Conservation (phyloP, 2,113 vertebrate species). For the Ammospiza caudacuta region DNA sequence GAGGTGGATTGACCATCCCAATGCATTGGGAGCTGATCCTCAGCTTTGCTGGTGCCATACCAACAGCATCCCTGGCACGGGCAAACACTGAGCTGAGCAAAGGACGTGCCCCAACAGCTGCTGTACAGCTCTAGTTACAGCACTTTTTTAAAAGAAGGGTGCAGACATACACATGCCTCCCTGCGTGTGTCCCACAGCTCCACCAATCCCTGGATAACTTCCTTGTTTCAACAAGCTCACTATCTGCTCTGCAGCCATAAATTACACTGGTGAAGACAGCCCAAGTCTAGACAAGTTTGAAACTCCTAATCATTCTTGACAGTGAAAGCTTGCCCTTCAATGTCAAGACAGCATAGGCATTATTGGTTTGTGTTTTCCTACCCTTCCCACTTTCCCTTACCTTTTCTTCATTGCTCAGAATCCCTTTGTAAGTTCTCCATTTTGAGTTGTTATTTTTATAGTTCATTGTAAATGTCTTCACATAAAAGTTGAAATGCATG, state of each 20-base stretch:
- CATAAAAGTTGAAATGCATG: conserved; percentile 76
- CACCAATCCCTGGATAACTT: background rate
- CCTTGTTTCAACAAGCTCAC: background rate
- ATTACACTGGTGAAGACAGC: background rate
- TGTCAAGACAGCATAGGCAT: fast-evolving
- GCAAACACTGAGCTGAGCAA: background rate
- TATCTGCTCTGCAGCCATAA: background rate
- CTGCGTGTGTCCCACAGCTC: background rate
- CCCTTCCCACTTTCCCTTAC: conserved; percentile 54
- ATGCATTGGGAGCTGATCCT: background rate
- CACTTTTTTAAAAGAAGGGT: background rate
- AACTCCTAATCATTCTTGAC: background rate
- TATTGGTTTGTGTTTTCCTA: background rate
- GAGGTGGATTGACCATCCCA: fast-evolving
- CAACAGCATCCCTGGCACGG: fast-evolving
- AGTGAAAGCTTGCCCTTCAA: conserved; percentile 2
- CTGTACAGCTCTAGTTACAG: background rate
- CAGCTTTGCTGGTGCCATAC: background rate
- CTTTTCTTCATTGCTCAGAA: conserved; percentile 76
- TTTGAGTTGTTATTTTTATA: conserved; percentile 80
- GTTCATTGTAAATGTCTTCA: conserved; percentile 81
- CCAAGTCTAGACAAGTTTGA: conserved; percentile 29
- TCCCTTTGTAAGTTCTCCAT: conserved; percentile 81
- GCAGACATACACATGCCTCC: background rate
- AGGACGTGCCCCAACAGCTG: background rate